Evolutionary conservation across 2,888 invertebrate species (phyloP).

Genomic region (Cremastinae sp.): DNA sequence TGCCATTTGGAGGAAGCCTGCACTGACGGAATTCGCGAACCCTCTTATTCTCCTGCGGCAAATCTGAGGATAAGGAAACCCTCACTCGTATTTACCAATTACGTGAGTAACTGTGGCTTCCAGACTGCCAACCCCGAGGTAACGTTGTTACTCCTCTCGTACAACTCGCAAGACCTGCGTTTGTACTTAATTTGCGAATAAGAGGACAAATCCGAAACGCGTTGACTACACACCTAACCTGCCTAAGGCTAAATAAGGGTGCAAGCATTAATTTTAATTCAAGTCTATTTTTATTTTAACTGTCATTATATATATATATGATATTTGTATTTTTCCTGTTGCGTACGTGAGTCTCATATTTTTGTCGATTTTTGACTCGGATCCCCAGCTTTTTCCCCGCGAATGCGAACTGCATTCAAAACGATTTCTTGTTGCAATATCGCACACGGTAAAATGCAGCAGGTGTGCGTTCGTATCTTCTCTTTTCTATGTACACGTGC

Average conservation of each 20-base stretch:
- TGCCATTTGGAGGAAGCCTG: background rate
- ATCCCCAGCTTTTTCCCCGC: background rate
- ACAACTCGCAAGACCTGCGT: slow-evolving; percentile 42
- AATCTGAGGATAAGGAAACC: slow-evolving; percentile 64
- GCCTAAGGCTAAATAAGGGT: slow-evolving; percentile 67
- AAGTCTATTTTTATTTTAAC: slow-evolving; percentile 26
- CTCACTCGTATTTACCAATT: slow-evolving; percentile 80
- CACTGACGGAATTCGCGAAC: slow-evolving; percentile 65
- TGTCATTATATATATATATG: too few species aligned
- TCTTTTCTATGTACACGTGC: slow-evolving; percentile 41
- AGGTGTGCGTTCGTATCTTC: slow-evolving; percentile 17
- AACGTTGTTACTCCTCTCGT: slow-evolving; percentile 73
- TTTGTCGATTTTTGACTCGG: slow-evolving; percentile 4
- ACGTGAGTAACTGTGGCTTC: slow-evolving; percentile 79
- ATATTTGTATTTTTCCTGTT: slow-evolving; percentile 8
- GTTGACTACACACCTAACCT: slow-evolving; percentile 60
- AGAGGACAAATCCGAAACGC: slow-evolving; percentile 29
- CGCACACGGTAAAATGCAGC: slow-evolving; percentile 34
- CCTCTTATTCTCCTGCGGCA: slow-evolving; percentile 62
- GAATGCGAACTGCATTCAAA: slow-evolving; percentile 47
- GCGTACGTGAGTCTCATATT: slow-evolving; percentile 4
- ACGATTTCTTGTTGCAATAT: slow-evolving; percentile 32
- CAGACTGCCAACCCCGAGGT: slow-evolving; percentile 69
- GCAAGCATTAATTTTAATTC: slow-evolving; percentile 1
- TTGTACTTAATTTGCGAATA: slow-evolving; percentile 36